Conservation (phyloP, 2,888 invertebrate species). For the Pseudococcus jackbeardsleyi region DNA sequence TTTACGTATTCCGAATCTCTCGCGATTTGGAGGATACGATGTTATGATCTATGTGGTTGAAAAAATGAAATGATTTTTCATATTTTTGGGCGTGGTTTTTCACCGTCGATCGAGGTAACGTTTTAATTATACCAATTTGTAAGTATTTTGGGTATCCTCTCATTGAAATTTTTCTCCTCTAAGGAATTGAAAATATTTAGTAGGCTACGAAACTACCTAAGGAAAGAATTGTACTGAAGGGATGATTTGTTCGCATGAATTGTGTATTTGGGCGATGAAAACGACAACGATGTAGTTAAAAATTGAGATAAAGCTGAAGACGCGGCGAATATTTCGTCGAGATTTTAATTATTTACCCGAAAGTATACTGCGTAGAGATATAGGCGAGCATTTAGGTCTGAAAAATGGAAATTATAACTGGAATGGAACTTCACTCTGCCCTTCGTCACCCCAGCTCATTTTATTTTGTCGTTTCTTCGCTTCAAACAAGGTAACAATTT, state of each 20-base stretch:
- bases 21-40: not conserved
- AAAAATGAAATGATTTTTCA: not conserved
- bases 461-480: not conserved
- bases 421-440: not conserved
- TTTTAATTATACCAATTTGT: too few species aligned
- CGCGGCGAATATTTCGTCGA: not conserved
- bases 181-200: too few species aligned
- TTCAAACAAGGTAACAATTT: not conserved
- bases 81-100: too few species aligned
- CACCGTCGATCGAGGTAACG: too few species aligned
- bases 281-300: not conserved
- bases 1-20: not conserved
- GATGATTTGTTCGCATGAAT: constrained; percentile 8
- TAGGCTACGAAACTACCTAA: too few species aligned
- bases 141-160: too few species aligned
- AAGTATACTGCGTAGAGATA: not conserved
- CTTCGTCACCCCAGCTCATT: not conserved
- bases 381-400: not conserved
- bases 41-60: not conserved
- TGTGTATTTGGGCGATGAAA: not conserved
- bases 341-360: constrained; percentile 19
- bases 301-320: constrained; percentile 14
- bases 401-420: constrained; percentile 4
- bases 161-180: too few species aligned
- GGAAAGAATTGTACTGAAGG: not conserved